These are phyloP conservation scores for Cynopterus brachyotis DNA, from an alignment of 2,113 vertebrate species.

Conservation along the genomic window DNA sequence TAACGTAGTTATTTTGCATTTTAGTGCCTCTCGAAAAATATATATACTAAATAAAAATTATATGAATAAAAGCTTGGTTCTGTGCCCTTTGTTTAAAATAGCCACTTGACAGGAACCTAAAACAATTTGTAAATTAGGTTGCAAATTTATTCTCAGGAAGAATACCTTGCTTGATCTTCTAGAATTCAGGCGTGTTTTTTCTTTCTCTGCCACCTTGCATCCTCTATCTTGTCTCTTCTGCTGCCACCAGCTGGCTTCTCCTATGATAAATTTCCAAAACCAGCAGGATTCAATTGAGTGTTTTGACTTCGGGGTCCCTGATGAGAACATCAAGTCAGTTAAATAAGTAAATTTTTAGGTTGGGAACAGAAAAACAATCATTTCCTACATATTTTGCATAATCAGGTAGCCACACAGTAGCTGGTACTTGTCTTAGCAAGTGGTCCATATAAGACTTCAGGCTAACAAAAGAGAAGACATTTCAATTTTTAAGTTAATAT, in stretches of 20 bases:
- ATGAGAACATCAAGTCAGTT: slow-evolving; percentile 52
- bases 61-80: slow-evolving; percentile 22
- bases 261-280: slow-evolving; percentile 53
- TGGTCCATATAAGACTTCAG: slow-evolving; percentile 37
- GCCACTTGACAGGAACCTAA: slow-evolving; percentile 38
- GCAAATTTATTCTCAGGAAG: slow-evolving; percentile 2
- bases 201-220: background rate
- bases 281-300: slow-evolving; percentile 59
- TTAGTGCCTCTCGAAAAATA: slow-evolving; percentile 8
- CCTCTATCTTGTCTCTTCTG: slow-evolving; percentile 32
- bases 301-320: slow-evolving; percentile 60
- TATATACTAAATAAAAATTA: slow-evolving; percentile 9
- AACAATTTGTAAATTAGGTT: slow-evolving; percentile 32
- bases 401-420: slow-evolving; percentile 45
- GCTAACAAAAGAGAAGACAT: slow-evolving; percentile 49
- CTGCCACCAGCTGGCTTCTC: slow-evolving; percentile 62
- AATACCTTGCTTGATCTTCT: slow-evolving; percentile 30
- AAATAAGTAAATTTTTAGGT: slow-evolving; percentile 56
- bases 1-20: slow-evolving; percentile 37
- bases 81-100: slow-evolving; percentile 36
- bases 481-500: slow-evolving; percentile 30
- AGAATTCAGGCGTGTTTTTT: background rate
- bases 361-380: slow-evolving; percentile 56
- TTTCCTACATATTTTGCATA: slow-evolving; percentile 52
- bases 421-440: slow-evolving; percentile 28